Evolutionary conservation across 2,888 invertebrate species (phyloP).

Genomic region (Diarsia dahlii): DNA sequence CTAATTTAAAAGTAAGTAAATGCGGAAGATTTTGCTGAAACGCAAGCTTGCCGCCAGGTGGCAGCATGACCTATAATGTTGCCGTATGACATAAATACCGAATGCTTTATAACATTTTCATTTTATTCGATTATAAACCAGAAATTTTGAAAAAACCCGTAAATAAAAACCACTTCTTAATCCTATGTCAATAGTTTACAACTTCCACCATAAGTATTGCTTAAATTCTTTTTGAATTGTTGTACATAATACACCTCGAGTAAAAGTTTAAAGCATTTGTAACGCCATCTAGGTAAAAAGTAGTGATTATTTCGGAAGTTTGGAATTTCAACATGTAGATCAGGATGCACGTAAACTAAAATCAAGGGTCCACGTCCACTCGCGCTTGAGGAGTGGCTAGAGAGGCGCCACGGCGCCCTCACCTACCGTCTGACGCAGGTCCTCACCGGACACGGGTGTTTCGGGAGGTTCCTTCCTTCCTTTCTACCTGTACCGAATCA

Average conservation of each 20-base stretch:
- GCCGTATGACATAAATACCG: constrained; percentile 37
- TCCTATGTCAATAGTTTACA: not conserved
- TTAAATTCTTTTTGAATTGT: no score
- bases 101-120: not conserved
- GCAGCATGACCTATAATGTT: constrained; percentile 55
- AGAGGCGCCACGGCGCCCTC: no score
- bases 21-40: not conserved
- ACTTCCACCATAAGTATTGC: not conserved
- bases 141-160: constrained; percentile 11
- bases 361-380: no score
- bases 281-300: constrained; percentile 15
- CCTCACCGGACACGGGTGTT: no score
- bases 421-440: no score
- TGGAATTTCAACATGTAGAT: not conserved
- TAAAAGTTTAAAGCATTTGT: not conserved
- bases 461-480: no score
- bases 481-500: no score
- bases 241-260: not conserved
- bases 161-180: not conserved
- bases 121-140: constrained; percentile 21
- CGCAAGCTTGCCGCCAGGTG: constrained; percentile 51
- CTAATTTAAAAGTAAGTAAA: constrained; percentile 30
- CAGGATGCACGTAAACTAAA: no score
- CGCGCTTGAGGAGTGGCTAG: no score
- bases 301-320: not conserved